A percentile compares a stretch with the other conserved stretches of the same genome.
These are phyloP conservation scores for Battus philenor DNA, from an alignment of 1,140 invertebrate genomes.

Conservation along the genomic window DNA sequence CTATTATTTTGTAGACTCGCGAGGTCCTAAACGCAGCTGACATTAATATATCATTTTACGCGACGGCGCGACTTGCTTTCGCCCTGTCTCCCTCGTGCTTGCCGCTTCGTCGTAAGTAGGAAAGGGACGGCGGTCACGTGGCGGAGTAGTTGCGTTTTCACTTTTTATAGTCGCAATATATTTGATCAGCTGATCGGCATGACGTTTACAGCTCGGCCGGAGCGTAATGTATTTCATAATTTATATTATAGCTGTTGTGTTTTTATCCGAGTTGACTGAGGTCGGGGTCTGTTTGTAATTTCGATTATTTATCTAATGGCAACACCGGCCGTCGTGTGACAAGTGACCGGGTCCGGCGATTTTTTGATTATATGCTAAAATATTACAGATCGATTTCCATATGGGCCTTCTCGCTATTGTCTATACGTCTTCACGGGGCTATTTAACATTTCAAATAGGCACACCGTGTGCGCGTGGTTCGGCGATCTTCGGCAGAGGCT, in stretches of 20 bases:
- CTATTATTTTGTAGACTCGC: conserved; percentile 75
- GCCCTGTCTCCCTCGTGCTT: conserved; percentile 38
- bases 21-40: conserved; percentile 75
- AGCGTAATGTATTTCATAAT: conserved; percentile 71
- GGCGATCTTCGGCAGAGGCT: no score
- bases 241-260: conserved; percentile 67
- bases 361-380: no score
- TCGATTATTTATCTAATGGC: conserved; percentile 62
- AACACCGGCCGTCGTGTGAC: conserved; percentile 21
- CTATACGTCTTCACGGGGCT: no score
- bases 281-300: conserved; percentile 69
- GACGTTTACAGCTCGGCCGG: conserved; percentile 64
- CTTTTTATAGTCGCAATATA: conserved; percentile 76
- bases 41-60: conserved; percentile 75
- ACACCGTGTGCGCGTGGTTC: no score
- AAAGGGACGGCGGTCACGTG: conserved; percentile 42
- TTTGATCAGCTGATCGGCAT: conserved; percentile 74
- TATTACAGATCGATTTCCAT: background rate
- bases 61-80: conserved; percentile 47
- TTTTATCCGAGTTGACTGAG: conserved; percentile 59
- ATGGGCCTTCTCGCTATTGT: background rate
- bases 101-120: conserved; percentile 9
- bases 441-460: no score
- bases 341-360: no score
- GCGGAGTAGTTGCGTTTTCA: conserved; percentile 70